Evolutionary conservation across 64 coral and sea anemone genomes (phyloP).

Genomic region (Astreopora myriophthalma): DNA sequence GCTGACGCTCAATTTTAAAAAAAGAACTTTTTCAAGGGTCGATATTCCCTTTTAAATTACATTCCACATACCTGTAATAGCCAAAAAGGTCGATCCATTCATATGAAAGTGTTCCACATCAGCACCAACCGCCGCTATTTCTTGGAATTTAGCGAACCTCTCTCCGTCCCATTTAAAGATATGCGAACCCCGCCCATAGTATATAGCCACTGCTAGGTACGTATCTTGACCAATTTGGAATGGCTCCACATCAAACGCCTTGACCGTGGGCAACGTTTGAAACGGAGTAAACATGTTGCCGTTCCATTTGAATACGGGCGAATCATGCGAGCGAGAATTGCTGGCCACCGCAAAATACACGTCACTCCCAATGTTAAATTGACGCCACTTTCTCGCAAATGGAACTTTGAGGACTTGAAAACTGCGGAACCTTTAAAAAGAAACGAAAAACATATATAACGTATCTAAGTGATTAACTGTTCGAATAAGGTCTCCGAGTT

Average conservation of each 20-base stretch:
- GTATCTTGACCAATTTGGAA: slow-evolving; percentile 69
- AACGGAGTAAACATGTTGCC: slow-evolving; percentile 70
- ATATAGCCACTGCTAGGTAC: slow-evolving; percentile 78
- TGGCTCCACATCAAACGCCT: slow-evolving; percentile 82
- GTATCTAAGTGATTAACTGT: neutral
- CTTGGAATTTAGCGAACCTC: slow-evolving; percentile 79
- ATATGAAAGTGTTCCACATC: slow-evolving; percentile 85
- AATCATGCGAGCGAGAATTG: slow-evolving; percentile 59
- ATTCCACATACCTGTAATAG: slow-evolving; percentile 70
- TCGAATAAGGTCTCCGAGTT: neutral
- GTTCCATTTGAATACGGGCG: slow-evolving; percentile 80
- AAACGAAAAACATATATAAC: neutral
- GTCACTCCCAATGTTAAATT: slow-evolving; percentile 71
- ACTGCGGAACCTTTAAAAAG: slow-evolving; percentile 60
- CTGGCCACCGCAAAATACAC: slow-evolving; percentile 77
- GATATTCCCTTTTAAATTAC: too few species aligned
- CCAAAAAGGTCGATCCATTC: slow-evolving; percentile 66
- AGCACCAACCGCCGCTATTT: slow-evolving; percentile 74
- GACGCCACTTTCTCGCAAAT: slow-evolving; percentile 76
- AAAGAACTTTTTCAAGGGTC: too few species aligned
- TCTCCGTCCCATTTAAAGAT: slow-evolving; percentile 90
- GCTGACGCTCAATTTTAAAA: too few species aligned
- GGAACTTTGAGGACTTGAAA: slow-evolving; percentile 83
- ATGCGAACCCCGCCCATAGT: slow-evolving; percentile 56
- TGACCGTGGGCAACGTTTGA: slow-evolving; percentile 61